Evolutionary conservation across 1,140 invertebrate genomes (phyloP).

Genomic region (Trachymyrmex cornetzi): DNA sequence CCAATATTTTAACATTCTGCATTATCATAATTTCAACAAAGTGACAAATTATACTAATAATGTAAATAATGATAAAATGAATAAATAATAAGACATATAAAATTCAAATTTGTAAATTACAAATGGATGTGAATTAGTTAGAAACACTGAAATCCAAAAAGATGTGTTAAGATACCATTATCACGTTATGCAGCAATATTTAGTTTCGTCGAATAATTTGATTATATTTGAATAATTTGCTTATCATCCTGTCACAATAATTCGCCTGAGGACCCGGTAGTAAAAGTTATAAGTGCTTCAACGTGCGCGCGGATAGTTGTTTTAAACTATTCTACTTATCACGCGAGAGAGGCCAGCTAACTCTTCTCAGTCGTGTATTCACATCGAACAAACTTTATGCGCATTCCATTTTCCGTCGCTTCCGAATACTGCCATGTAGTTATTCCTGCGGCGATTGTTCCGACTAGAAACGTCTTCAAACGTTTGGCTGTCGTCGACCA

Average conservation of each 20-base stretch:
- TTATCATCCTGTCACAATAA: constrained; percentile 58
- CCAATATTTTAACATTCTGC: not conserved
- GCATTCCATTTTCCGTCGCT: constrained; percentile 39
- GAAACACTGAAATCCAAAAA: not conserved
- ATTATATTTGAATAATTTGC: constrained; percentile 26
- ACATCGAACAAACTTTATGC: constrained; percentile 52
- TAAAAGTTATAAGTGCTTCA: constrained; percentile 55
- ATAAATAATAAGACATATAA: not conserved
- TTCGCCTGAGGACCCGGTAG: constrained; percentile 32
- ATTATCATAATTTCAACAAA: not conserved
- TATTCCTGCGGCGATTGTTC: constrained; percentile 30
- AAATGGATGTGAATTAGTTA: not conserved
- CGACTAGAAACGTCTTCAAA: constrained; percentile 20
- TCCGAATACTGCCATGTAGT: constrained; percentile 1
- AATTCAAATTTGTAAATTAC: not conserved
- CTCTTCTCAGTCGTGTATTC: constrained; percentile 43
- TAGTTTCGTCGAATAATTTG: constrained; percentile 43
- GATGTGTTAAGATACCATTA: not conserved
- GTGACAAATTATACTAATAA: not conserved
- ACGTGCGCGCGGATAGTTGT: constrained; percentile 22
- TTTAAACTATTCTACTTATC: constrained; percentile 58
- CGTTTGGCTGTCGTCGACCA: not conserved
- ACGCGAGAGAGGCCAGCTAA: constrained; percentile 35
- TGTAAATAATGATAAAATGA: not conserved
- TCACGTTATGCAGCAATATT: not conserved